Evolutionary conservation across 2,888 invertebrate genomes (phyloP).

Genomic region (Lagria hirta): DNA sequence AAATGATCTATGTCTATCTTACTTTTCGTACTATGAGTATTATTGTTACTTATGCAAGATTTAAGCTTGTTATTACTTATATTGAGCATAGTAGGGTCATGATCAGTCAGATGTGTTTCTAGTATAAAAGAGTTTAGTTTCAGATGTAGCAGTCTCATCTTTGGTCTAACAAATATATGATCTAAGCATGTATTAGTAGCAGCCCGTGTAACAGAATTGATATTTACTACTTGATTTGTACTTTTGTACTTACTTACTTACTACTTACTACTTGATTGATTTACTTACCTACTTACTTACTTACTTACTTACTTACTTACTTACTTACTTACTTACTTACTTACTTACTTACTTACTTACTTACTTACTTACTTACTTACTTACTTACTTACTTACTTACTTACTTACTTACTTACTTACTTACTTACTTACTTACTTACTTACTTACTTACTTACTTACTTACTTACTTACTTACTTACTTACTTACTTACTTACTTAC

Average conservation of each 20-base stretch:
- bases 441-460: constrained; percentile 6
- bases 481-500: constrained; percentile 6
- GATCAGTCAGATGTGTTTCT: too few relatives aligned
- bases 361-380: constrained; percentile 6
- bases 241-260: neutral
- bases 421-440: constrained; percentile 6
- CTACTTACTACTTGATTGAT: constrained; percentile 1
- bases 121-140: too few relatives aligned
- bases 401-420: constrained; percentile 6
- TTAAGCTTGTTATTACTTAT: too few relatives aligned
- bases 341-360: constrained; percentile 6
- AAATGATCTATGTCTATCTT: too few relatives aligned
- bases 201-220: too few relatives aligned
- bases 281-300: constrained; percentile 4
- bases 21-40: too few relatives aligned
- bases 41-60: too few relatives aligned
- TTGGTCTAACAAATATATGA: too few relatives aligned
- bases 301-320: constrained; percentile 6
- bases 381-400: constrained; percentile 6
- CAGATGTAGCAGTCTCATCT: too few relatives aligned
- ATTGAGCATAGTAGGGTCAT: too few relatives aligned
- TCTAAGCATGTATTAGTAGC: too few relatives aligned
- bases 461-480: constrained; percentile 6
- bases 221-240: too few relatives aligned
- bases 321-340: constrained; percentile 6